A percentile compares a stretch with the other conserved stretches of the same genome.
Conservation (phyloP, 2,888 invertebrate species). For the Cremastobaeus sp. region DNA sequence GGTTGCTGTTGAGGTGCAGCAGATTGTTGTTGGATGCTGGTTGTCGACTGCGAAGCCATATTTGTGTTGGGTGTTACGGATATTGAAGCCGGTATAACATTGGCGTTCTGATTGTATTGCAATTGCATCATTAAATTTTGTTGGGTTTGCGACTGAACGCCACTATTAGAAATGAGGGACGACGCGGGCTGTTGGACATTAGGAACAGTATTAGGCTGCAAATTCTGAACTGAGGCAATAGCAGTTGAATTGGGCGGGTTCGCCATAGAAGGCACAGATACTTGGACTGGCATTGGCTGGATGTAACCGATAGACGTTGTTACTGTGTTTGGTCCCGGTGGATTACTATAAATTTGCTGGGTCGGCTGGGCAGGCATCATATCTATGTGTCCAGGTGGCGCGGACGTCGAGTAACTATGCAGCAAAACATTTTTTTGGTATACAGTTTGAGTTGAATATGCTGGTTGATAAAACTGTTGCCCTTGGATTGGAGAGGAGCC, state of each 20-base stretch:
- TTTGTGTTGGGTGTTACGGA: conserved; percentile 40
- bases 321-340: conserved; percentile 59
- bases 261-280: conserved; percentile 65
- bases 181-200: conserved; percentile 62
- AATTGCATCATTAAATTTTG: conserved; percentile 70
- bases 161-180: conserved; percentile 64
- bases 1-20: conserved; percentile 56
- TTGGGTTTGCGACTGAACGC: conserved; percentile 69
- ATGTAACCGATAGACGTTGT: conserved; percentile 64
- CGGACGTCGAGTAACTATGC: conserved; percentile 68
- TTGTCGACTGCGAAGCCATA: conserved; percentile 49
- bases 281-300: conserved; percentile 67
- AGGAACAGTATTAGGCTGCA: conserved; percentile 60
- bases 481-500: conserved; percentile 69
- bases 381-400: conserved; percentile 69
- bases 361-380: conserved; percentile 66
- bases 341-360: conserved; percentile 64
- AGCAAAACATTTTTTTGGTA: conserved; percentile 72
- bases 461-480: conserved; percentile 71
- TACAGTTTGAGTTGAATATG: conserved; percentile 65
- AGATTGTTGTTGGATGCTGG: conserved; percentile 63
- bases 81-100: conserved; percentile 61
- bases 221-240: conserved; percentile 67
- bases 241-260: conserved; percentile 67
- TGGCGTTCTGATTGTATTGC: conserved; percentile 69